Evolutionary conservation across 2,888 invertebrate genomes (phyloP).

Genomic region (Epinotia demarniana): DNA sequence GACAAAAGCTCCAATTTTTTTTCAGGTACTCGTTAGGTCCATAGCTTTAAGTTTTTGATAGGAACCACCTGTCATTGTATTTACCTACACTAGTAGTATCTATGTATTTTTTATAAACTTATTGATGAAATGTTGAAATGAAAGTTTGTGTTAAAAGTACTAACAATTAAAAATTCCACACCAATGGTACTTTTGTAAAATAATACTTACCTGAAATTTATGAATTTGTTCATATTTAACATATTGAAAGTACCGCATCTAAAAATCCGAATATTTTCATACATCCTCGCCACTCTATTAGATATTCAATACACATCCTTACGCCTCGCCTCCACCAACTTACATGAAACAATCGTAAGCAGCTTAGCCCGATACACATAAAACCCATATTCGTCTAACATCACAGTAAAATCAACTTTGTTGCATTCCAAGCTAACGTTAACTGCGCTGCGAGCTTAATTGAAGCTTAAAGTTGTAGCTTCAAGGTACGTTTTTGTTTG

Average conservation of each 20-base stretch:
- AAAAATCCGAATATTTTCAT: constrained; percentile 26
- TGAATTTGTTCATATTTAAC: too few relatives aligned
- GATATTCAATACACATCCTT: constrained; percentile 49
- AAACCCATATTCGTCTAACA: constrained; percentile 22
- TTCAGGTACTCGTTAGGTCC: too few relatives aligned
- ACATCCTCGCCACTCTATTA: constrained; percentile 45
- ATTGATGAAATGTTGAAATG: too few relatives aligned
- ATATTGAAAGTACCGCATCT: constrained; percentile 34
- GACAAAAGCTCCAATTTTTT: too few relatives aligned
- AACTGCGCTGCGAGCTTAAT: not conserved
- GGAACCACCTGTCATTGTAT: too few relatives aligned
- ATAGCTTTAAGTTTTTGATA: too few relatives aligned
- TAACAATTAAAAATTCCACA: too few relatives aligned
- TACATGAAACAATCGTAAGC: constrained; percentile 8
- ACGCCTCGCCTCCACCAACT: constrained; percentile 25
- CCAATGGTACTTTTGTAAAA: too few relatives aligned
- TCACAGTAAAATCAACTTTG: constrained; percentile 9
- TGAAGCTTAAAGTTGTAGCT: not conserved
- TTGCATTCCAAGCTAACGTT: not conserved
- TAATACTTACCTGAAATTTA: too few relatives aligned
- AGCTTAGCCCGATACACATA: constrained; percentile 12
- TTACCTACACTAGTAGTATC: too few relatives aligned
- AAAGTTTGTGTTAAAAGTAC: too few relatives aligned
- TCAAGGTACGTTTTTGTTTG: constrained; percentile 13
- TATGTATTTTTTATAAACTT: too few relatives aligned